Base-by-base conservation (phyloP, 2,888 invertebrate genomes). In the Phanerotoma sp. region DNA sequence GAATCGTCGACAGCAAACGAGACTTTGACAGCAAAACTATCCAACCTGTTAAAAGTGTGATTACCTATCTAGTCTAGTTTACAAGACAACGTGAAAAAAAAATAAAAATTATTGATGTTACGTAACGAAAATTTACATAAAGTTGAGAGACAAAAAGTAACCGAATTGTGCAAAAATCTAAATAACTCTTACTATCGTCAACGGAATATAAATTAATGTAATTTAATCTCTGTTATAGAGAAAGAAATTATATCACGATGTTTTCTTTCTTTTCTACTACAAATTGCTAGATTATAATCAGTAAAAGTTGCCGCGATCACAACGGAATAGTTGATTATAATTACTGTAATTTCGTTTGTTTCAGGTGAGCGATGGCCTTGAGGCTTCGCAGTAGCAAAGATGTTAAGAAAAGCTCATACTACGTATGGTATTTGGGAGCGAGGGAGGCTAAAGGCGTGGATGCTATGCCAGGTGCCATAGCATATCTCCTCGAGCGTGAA, bases 381-480 rank as follows among this genome's bases (percentile, higher is more conserved):
- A 85, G 88, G 80, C 78, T 88, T 67, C 86, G 88, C 77, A 72
- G 76, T 72, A 72, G 75, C 67, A 91, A 91, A 78, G 92, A 93
- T 77, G 88, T 92, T 69, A 93, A 92, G 80, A 93, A 93, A 75
- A 91, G 91, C 56, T 91, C 91, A 32, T 93, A 92, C 80, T 93
- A 93, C 80, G 92, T 93, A 61, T 92, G 92, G 90, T 93, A 96
- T 81, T 84, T 97, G 70, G 97, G 97, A 18, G 96, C 96, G 68
- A 91, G 95, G 80, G 96, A 97, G 80, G 91, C 93, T 54, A 87
- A 91, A 66, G 96, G 96, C 25, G 85, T 90, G 66, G 89, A 92
- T 72, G 93, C 87, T 69, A 90, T 95, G 51, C 81, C 91, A 55
- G 91, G 93, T 10, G 93, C 93, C 55, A 86, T 95, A 65, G 84